Evolutionary conservation across 1,140 invertebrate genomes (phyloP).

Genomic region (Melanaphis sacchari): DNA sequence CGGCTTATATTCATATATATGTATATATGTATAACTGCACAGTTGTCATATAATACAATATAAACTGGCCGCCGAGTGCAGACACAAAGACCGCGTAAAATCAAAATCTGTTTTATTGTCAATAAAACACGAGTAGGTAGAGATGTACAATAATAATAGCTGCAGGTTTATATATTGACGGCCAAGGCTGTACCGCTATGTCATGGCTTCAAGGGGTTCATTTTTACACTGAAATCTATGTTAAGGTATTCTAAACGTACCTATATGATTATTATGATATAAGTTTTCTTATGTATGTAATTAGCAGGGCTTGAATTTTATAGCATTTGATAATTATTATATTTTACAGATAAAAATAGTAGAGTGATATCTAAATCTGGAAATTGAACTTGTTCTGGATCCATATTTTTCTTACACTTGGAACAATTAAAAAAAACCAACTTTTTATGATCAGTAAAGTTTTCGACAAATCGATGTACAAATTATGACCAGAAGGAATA

Average conservation of each 20-base stretch:
- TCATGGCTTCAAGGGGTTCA: neutral
- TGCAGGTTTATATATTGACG: neutral
- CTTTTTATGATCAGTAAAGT: too few species aligned
- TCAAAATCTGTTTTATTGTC: slow-evolving; percentile 14
- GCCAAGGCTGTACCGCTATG: neutral
- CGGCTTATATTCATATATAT: neutral
- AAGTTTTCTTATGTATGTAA: neutral
- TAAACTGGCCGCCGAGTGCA: neutral
- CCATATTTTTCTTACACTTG: too few species aligned
- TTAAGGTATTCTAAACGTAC: neutral
- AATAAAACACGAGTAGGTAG: neutral
- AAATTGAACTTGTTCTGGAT: too few species aligned
- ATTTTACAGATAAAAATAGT: too few species aligned
- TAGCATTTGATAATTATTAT: too few species aligned
- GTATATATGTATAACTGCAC: neutral
- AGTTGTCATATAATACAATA: neutral
- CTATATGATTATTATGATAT: neutral
- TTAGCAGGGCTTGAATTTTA: too few species aligned
- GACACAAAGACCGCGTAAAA: neutral
- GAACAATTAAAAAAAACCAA: too few species aligned
- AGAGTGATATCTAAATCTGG: too few species aligned
- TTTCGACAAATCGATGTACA: too few species aligned
- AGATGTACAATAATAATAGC: neutral
- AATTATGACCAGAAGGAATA: too few species aligned
- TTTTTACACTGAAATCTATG: neutral